phyloP scores from a whole-genome alignment of 1,140 invertebrate species.

The Hormaphis cornu region DNA sequence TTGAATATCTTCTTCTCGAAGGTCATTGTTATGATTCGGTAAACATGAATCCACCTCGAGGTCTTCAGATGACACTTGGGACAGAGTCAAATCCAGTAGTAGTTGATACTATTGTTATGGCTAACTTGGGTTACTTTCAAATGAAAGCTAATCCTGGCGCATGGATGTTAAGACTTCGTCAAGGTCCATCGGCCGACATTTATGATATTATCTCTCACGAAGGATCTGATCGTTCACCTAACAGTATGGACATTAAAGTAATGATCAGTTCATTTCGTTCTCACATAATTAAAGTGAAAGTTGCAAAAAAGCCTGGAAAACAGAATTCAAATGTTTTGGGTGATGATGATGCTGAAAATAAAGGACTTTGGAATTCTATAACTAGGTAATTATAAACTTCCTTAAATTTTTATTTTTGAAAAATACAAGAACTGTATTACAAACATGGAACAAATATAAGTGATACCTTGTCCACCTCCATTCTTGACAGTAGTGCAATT shows the following conservation, averaged over 20 bases:
- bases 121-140: slow-evolving; percentile 96
- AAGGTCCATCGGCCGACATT: slow-evolving; percentile 88
- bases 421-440: too few species aligned
- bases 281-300: slow-evolving; percentile 82
- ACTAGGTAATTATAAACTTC: slow-evolving; percentile 56
- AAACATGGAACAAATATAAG: too few species aligned
- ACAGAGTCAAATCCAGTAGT: slow-evolving; percentile 63
- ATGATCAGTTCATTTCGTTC: slow-evolving; percentile 80
- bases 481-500: too few species aligned
- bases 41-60: slow-evolving; percentile 85
- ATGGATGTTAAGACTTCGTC: slow-evolving; percentile 77
- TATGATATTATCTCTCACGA: slow-evolving; percentile 78
- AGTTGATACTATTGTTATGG: slow-evolving; percentile 99
- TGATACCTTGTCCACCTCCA: too few species aligned
- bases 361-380: slow-evolving; percentile 87
- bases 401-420: not conserved
- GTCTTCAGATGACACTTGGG: slow-evolving; percentile 92
- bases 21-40: slow-evolving; percentile 93
- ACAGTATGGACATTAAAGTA: slow-evolving; percentile 65
- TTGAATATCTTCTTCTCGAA: slow-evolving; percentile 85
- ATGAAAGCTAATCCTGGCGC: slow-evolving; percentile 95
- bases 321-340: slow-evolving; percentile 71
- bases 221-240: slow-evolving; percentile 58
- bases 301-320: slow-evolving; percentile 82
- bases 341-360: slow-evolving; percentile 53